Evolutionary conservation across 2,888 invertebrate genomes (phyloP), one percentile per base, ranked within the genome.

Genomic region (Hetaerina titia): DNA sequence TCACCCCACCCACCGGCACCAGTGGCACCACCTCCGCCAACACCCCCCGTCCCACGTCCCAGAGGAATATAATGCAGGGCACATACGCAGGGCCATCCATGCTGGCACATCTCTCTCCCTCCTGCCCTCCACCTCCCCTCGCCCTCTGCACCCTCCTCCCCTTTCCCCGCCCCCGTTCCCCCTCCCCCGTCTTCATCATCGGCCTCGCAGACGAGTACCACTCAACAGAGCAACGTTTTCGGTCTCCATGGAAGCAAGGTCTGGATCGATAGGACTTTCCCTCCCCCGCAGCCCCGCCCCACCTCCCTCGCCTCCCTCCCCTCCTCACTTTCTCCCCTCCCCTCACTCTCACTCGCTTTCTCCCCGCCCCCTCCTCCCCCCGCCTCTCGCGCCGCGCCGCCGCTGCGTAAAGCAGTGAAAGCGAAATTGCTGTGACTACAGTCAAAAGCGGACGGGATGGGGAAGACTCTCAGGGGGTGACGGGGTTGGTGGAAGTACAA

Each of bases 361-460:
- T 9, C 31, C 69, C 25, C 22, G 17, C 45, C 90, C 64, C n/a
- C 57, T n/a, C 22, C 13, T 8, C 22, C 56, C n/a, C 57, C 57
- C 57, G 13, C 25, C 6, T 5, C 56, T n/a, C 81, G 17, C n/a
- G 22, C 6, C 9, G 11, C 22, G 22, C 89, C 45, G n/a, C 58
- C 31, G n/a, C 89, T 90, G 45, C 90, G 90, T 90, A 64, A 90
- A 92, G 69, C 92, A 92, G 92, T 92, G 92, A 92, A 92, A 92
- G 92, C 92, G 92, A 92, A 92, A 92, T 92, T 92, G 64, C 92
- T 92, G 92, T 69, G 92, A 92, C 92, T 92, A 92, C 92, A 69
- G 92, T 92, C 92, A 74, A 74, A 69, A 74, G 90, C 90, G 90
- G 90, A 90, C 15, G 90, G 89, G 22, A 15, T 13, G 1, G 88